phyloP scores from a whole-genome alignment of 1,140 invertebrate species.

The Drosophila elegans region DNA sequence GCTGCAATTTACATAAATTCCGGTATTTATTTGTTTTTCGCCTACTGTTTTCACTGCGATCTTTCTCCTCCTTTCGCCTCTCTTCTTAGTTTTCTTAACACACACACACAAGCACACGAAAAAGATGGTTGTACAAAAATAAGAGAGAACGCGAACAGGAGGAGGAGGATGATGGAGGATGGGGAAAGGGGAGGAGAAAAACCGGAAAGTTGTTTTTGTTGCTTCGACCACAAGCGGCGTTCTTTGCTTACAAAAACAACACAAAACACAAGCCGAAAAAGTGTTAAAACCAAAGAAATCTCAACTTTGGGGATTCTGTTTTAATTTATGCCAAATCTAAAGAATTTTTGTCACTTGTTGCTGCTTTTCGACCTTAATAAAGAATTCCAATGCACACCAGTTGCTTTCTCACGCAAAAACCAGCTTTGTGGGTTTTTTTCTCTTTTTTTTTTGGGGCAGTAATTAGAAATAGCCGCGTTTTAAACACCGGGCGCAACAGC shows the following conservation, averaged over 20 bases:
- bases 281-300: conserved; percentile 42
- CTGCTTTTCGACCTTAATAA: conserved; percentile 71
- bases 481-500: conserved; percentile 65
- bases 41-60: conserved; percentile 60
- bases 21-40: conserved; percentile 53
- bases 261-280: conserved; percentile 13
- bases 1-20: conserved; percentile 46
- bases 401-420: conserved; percentile 33
- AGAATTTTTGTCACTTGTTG: conserved; percentile 76
- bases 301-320: conserved; percentile 27
- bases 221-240: conserved; percentile 59
- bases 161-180: conserved; percentile 17
- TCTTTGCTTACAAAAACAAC: conserved; percentile 49
- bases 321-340: conserved; percentile 59
- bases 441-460: conserved; percentile 60
- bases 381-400: conserved; percentile 70
- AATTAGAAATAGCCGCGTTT: conserved; percentile 69
- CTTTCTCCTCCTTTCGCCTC: conserved; percentile 35
- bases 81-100: conserved; percentile 10
- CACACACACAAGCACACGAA: conserved; percentile 50
- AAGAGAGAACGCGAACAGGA: conserved; percentile 50
- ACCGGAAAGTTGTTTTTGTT: conserved; percentile 76
- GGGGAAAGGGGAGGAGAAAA: conserved; percentile 55
- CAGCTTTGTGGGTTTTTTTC: conserved; percentile 31
- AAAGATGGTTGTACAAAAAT: conserved; percentile 70